phyloP scores from a whole-genome alignment of 2,888 invertebrate species.

The Hypomecis atomaria region DNA sequence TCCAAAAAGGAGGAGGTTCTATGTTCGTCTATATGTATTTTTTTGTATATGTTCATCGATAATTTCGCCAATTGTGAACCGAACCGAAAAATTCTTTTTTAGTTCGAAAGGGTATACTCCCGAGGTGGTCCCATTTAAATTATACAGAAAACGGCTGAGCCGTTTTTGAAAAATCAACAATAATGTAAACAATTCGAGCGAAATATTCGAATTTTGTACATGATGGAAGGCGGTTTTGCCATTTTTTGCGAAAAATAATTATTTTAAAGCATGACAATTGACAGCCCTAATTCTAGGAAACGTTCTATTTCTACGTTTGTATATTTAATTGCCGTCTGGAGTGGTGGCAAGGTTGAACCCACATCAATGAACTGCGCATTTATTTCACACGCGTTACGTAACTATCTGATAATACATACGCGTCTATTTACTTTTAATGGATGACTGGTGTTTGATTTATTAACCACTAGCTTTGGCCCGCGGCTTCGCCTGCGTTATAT shows the following conservation, averaged over 20 bases:
- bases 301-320: slow-evolving; percentile 10
- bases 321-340: neutral
- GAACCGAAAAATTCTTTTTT: too few relatives aligned
- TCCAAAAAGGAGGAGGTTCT: too few relatives aligned
- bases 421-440: neutral
- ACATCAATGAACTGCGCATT: slow-evolving; percentile 44
- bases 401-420: neutral
- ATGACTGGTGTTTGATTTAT: neutral
- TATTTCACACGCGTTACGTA: slow-evolving; percentile 18
- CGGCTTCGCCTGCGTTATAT: neutral
- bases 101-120: too few relatives aligned
- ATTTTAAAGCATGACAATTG: slow-evolving; percentile 2
- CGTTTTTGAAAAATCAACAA: too few relatives aligned
- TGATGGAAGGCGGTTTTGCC: too few relatives aligned
- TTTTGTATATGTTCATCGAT: too few relatives aligned
- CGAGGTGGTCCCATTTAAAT: too few relatives aligned
- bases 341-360: slow-evolving; percentile 37
- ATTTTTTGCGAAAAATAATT: neutral
- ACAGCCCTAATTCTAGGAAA: slow-evolving; percentile 3
- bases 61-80: too few relatives aligned
- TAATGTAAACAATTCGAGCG: too few relatives aligned
- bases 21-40: too few relatives aligned
- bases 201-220: too few relatives aligned
- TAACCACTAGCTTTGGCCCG: neutral
- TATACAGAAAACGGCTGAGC: too few relatives aligned